A percentile compares a stretch with the other conserved stretches of the same genome.
phyloP scores from a whole-genome alignment of 2,113 vertebrate species.

The Pollachius pollachius region DNA sequence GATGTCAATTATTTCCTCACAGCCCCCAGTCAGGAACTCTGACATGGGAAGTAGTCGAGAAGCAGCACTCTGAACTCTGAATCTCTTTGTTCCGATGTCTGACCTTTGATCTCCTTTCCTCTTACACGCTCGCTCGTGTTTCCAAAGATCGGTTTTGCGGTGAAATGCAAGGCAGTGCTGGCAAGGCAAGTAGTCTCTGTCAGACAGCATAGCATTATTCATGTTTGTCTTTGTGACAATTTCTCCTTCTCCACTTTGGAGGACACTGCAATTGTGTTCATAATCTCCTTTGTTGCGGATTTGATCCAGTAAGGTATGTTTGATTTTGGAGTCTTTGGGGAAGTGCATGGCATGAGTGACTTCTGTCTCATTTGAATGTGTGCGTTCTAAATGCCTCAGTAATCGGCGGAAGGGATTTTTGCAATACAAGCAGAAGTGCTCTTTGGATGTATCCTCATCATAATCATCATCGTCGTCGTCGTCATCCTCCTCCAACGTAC shows the following conservation, averaged over 20 bases:
- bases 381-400: conserved; percentile 62
- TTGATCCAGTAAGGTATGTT: conserved; percentile 56
- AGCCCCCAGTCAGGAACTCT: conserved; percentile 55
- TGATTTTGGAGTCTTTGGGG: conserved; percentile 64
- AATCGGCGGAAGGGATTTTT: conserved; percentile 56
- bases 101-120: conserved; percentile 47
- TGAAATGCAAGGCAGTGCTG: conserved; percentile 66
- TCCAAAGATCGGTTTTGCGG: conserved; percentile 63
- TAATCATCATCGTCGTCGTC: conserved; percentile 40
- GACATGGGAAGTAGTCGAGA: conserved; percentile 48
- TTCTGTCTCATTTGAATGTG: conserved; percentile 54
- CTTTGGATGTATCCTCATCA: conserved; percentile 43
- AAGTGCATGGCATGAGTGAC: conserved; percentile 62
- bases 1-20: conserved; percentile 64
- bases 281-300: conserved; percentile 63
- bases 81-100: conserved; percentile 21
- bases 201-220: conserved; percentile 40
- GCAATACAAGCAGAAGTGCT: conserved; percentile 66
- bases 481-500: conserved; percentile 11
- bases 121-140: conserved; percentile 61
- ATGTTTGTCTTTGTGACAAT: conserved; percentile 44
- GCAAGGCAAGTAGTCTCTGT: conserved; percentile 63
- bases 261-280: conserved; percentile 53
- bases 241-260: conserved; percentile 53
- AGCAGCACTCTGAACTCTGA: conserved; percentile 15